phyloP scores from a whole-genome alignment of 2,797 vertebrate species.

The Emys orbicularis region DNA sequence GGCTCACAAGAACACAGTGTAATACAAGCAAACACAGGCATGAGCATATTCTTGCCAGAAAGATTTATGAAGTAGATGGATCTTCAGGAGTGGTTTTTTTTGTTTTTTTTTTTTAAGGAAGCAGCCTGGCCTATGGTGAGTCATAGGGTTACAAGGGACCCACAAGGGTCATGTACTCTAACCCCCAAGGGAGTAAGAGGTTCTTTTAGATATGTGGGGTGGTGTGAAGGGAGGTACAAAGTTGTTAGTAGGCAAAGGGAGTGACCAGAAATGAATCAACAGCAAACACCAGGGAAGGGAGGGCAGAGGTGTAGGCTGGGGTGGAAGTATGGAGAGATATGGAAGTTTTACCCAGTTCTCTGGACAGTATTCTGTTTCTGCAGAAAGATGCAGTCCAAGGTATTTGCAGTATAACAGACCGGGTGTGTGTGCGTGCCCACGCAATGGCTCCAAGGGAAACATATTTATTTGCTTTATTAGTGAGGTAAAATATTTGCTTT shows the following conservation, averaged over 20 bases:
- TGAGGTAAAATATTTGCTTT: background rate
- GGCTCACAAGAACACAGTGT: background rate
- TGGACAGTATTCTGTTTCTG: background rate
- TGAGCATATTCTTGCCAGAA: background rate
- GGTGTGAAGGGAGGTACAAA: background rate
- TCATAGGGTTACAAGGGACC: background rate
- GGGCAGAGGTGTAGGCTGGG: background rate
- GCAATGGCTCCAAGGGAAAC: background rate
- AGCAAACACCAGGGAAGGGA: background rate
- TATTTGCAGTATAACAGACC: background rate
- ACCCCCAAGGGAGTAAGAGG: background rate
- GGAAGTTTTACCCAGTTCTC: background rate
- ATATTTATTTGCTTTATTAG: background rate
- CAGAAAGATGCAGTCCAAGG: background rate
- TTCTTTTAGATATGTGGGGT: background rate
- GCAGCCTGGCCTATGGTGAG: background rate
- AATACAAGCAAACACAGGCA: background rate
- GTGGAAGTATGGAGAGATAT: background rate
- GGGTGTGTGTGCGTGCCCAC: rapidly evolving
- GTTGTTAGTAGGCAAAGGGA: background rate
- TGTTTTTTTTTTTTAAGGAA: background rate
- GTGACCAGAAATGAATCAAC: conserved; percentile 10
- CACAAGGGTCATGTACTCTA: no score
- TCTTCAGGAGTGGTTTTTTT: background rate
- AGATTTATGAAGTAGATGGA: background rate